A percentile compares a stretch with the other conserved stretches of the same genome.
These are phyloP conservation scores for Drosophila rubida DNA, from an alignment of 2,888 invertebrate genomes.

Conservation along the genomic window DNA sequence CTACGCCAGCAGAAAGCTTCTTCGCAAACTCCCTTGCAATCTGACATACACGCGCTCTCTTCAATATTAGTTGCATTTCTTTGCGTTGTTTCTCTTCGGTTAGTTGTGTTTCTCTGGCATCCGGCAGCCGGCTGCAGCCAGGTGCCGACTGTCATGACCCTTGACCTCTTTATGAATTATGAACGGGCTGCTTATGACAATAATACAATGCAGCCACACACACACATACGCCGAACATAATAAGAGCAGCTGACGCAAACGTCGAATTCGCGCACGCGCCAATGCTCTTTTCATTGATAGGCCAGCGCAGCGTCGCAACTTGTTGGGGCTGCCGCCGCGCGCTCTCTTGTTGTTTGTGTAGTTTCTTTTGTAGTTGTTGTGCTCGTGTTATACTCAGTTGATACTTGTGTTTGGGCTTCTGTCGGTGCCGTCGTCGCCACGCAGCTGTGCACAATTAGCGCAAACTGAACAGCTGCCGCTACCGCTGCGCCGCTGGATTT, in stretches of 20 bases:
- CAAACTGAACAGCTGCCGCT: slow-evolving; percentile 74
- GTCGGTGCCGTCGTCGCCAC: slow-evolving; percentile 28
- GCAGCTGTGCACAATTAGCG: slow-evolving; percentile 76
- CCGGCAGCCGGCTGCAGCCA: slow-evolving; percentile 48
- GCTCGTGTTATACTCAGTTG: slow-evolving; percentile 16
- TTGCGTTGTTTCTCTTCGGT: background rate
- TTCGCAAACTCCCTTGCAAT: slow-evolving; percentile 7
- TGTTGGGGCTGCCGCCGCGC: slow-evolving; percentile 39
- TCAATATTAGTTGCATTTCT: slow-evolving; percentile 9
- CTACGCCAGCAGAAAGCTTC: slow-evolving; percentile 38
- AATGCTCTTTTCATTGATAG: slow-evolving; percentile 45
- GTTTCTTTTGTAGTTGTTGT: slow-evolving; percentile 20
- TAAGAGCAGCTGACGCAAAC: slow-evolving; percentile 27
- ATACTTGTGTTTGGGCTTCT: slow-evolving; percentile 24
- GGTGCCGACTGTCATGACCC: slow-evolving; percentile 56
- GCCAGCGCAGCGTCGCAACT: slow-evolving; percentile 40
- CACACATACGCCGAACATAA: background rate
- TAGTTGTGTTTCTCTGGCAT: background rate
- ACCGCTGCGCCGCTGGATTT: slow-evolving; percentile 34
- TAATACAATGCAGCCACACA: slow-evolving; percentile 26
- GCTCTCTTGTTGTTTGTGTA: slow-evolving; percentile 18
- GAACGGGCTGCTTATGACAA: slow-evolving; percentile 42
- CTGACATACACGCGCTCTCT: background rate
- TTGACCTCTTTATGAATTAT: slow-evolving; percentile 74
- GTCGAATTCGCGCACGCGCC: slow-evolving; percentile 51